Evolutionary conservation across 2,797 vertebrate genomes (phyloP), one percentile per base, ranked within the genome.

Genomic region (Parauchenoglanis punctatus): DNA sequence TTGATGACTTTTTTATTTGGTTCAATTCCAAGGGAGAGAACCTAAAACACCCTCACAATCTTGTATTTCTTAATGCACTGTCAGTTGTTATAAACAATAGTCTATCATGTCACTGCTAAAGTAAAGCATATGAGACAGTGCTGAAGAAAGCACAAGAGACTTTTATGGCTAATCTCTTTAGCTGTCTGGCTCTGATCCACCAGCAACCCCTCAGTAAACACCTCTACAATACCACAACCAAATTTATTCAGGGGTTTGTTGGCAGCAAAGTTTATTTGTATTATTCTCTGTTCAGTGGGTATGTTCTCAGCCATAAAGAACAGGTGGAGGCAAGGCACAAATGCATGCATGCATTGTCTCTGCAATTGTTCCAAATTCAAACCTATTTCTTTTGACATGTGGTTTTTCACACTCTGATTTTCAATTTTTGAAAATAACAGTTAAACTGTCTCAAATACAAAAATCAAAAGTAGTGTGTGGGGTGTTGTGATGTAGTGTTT

Each of bases 131-230:
- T 25, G 46, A 68, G 35, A 35, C 35, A 35, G 35, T 35, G 35
- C 35, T 35, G 3, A 35, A 35, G 35, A 83, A 83, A 83, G 35
- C 28, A 65, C 59, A 68, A 18, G 46, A 68, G 46, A 25, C 1
- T 44, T 75, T 63, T 83, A 65, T 75, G 40, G 23, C 63, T 82
- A 75, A 68, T 77, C 52, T 35, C 67, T 87, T n/a, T 72, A 58
- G 49, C 59, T 65, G 46, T 28, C 4, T 46, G 68, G 86, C 40
- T 67, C 81, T 13, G 46, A 67, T 87, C 46, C 59, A 40, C 28
- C 0, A 65, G 49, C 23, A 87, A 35, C 23, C 46, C 56, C 61
- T 35, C 58, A 49, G 7, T 56, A 65, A 87, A 83, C 70, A 83
- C 56, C 18, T 18, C 81, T 25, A 68, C n/a, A 67, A 76, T 20